Base-by-base conservation (phyloP, 2,888 invertebrate genomes). In the Allacma fusca region DNA sequence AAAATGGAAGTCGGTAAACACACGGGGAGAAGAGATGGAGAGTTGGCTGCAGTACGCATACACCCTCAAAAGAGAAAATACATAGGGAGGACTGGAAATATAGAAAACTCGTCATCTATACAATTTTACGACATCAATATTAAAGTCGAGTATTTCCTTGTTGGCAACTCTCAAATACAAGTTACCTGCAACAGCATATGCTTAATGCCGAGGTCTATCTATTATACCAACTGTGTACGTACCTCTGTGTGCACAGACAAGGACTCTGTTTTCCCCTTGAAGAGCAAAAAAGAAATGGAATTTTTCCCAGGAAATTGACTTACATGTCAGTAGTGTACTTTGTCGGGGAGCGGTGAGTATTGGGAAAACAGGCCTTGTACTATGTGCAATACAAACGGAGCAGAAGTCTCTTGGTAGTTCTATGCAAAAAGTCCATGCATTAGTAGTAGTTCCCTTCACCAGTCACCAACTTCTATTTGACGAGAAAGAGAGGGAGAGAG, bases 51-150 rank as follows among this genome's bases (percentile, higher is more conserved):
- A 57, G 7, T 21, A 57, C 57, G 57, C 57, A 57, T 57, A 57
- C 57, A 21, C 21, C 4, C 57, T 4, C 57, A 2, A 57, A 21
- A 34, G 5, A 7, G 34, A 34, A 34, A 34, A 34, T 4, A 9
- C 34, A 34, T 34, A 7, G n/a, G n/a, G n/a, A n/a, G n/a, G 34
- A 34, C 50, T 19, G 24, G 62, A 62, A 62, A 62, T n/a, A 57
- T 19, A 26, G 23, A 62, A 62, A 62, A 62, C 4, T 62, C 62
- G 5, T 62, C 62, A 62, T 62, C 62, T 24, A 23, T 24, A 21
- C 62, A 24, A 62, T 62, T 62, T 62, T 62, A 62, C 62, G 24
- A 62, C 62, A 62, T 62, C 62, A 62, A 62, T 62, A 62, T 62
- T 62, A 62, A 62, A 62, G 23, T 26, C 16, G 62, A 62, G 62